These are phyloP conservation scores for Nemapogon koenigi DNA, from an alignment of 2,888 invertebrate species.

Conservation along the genomic window DNA sequence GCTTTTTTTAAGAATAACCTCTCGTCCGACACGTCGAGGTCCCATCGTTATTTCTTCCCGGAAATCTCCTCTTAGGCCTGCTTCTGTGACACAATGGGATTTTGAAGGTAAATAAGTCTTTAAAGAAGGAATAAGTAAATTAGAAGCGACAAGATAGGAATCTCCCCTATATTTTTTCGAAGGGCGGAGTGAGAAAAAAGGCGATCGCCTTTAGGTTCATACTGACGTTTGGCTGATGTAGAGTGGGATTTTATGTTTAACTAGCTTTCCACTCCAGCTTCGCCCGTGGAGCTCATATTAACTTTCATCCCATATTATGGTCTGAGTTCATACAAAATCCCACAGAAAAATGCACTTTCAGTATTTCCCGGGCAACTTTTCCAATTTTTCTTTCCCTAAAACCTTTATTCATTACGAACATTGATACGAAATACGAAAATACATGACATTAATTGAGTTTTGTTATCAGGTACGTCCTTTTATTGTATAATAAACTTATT, in stretches of 20 bases:
- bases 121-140: constrained; percentile 81
- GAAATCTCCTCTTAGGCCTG: constrained; percentile 39
- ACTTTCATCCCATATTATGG: too few species aligned
- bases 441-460: too few species aligned
- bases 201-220: constrained; percentile 35
- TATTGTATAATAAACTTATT: too few species aligned
- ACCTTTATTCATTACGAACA: too few species aligned
- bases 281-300: too few species aligned
- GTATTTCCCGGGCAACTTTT: too few species aligned
- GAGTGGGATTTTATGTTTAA: constrained; percentile 22
- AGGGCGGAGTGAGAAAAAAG: constrained; percentile 54
- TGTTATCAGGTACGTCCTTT: too few species aligned
- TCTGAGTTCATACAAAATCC: too few species aligned
- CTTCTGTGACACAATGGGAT: constrained; percentile 57
- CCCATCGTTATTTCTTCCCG: constrained; percentile 41
- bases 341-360: too few species aligned
- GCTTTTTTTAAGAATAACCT: constrained; percentile 55
- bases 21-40: constrained; percentile 58
- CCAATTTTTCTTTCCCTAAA: too few species aligned
- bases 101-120: constrained; percentile 76
- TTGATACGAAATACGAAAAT: too few species aligned
- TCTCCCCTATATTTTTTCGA: constrained; percentile 71
- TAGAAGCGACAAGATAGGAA: constrained; percentile 80
- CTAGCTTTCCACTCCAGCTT: too few species aligned
- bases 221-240: constrained; percentile 25